These are phyloP conservation scores for Ochropleura plecta DNA, from an alignment of 2,888 invertebrate species.

Conservation along the genomic window DNA sequence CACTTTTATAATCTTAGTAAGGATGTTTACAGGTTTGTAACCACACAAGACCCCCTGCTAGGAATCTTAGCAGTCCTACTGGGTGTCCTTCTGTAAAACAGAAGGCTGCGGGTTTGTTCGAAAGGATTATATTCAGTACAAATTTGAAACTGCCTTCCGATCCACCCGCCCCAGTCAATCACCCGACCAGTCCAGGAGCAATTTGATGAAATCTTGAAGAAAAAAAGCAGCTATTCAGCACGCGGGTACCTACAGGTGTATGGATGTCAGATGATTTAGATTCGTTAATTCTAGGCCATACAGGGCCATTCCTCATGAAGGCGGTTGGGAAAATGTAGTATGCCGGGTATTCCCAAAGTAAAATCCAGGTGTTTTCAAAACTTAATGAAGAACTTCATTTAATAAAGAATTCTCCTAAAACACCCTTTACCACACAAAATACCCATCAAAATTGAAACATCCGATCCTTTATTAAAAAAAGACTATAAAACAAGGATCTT, in stretches of 20 bases:
- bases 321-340: neutral
- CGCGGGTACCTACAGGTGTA: neutral
- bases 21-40: too few species aligned
- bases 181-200: too few species aligned
- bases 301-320: neutral
- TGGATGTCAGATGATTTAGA: neutral
- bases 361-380: neutral
- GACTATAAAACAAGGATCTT: constrained; percentile 49
- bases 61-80: neutral
- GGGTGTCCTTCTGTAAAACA: too few species aligned
- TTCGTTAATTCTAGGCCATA: neutral
- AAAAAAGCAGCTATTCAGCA: neutral
- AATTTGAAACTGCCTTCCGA: too few species aligned
- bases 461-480: constrained; percentile 36
- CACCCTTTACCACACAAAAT: constrained; percentile 9
- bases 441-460: constrained; percentile 8
- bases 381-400: neutral
- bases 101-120: too few species aligned
- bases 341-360: neutral
- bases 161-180: too few species aligned
- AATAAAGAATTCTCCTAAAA: neutral
- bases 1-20: too few species aligned
- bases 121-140: too few species aligned
- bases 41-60: neutral
- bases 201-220: neutral